Base-by-base conservation (phyloP, 1,140 invertebrate genomes). In the Drosophila ananassae region DNA sequence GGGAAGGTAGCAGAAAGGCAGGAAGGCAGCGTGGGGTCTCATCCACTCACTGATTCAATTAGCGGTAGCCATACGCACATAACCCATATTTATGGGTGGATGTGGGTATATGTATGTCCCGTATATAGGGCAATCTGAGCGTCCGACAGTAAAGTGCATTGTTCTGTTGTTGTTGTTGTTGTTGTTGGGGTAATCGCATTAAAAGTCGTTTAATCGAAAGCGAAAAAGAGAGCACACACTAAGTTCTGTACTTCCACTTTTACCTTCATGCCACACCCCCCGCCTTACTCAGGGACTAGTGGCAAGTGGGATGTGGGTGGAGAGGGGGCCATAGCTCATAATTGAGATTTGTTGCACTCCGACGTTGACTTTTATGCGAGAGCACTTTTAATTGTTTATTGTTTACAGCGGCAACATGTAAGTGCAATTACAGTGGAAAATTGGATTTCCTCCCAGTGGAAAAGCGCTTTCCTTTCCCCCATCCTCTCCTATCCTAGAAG, bases 161-260 rank as follows among this genome's bases (percentile, higher is more conserved):
- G 81, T 81, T 79, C 60, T 73, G 75, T 63, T 74, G 57, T 48
- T 66, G 69, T 63, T 74, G 57, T 48, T 66, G 69, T 17, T 17
- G 17, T 17, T 17, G 17, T 51, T 51, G 79, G 46, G 58, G 79
- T 89, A 89, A 89, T 89, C 83, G 83, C 84, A 89, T 89, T 89
- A 89, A 89, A 89, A 83, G 71, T 79, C 83, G 76, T 79, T 89
- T 89, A 89, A 89, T 89, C 83, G 83, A 89, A 89, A 89, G 83
- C 79, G 67, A 82, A 77, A 74, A 69, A 77, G 77, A 68, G 72
- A 24, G 44, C 44, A 44, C 47, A 46, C 24, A 64, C 24, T 37
- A 60, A 37, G 34, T 37, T 37, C 34, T 10, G 12, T 37, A 37
- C 34, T 37, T 37, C 34, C 12, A 58, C 34, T 25, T 53, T 22